Percentiles rank a stretch among this genome's conserved stretches.
Evolutionary conservation across 2,113 vertebrate species (phyloP).

Genomic region (Motacilla alba): DNA sequence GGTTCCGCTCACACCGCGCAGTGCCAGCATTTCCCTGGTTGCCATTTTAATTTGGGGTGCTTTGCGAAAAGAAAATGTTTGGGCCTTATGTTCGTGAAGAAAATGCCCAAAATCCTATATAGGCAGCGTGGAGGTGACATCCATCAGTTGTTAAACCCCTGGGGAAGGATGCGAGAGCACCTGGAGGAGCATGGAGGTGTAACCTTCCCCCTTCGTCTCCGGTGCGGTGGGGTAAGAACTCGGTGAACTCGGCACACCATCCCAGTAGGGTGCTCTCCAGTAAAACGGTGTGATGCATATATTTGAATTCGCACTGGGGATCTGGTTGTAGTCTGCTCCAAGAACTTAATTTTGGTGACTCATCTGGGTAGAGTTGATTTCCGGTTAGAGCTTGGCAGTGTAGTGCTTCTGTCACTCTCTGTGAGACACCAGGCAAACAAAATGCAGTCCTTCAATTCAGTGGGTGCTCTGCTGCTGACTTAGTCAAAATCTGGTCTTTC

Average conservation of each 20-base stretch:
- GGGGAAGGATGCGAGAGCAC: rapidly evolving
- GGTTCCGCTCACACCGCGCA: not conserved
- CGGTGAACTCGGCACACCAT: rapidly evolving
- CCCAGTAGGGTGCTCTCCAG: not conserved
- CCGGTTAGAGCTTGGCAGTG: not conserved
- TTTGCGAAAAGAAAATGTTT: not conserved
- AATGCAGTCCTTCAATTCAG: not conserved
- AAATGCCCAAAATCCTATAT: rapidly evolving
- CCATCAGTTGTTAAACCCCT: not conserved
- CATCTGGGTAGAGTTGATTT: not conserved
- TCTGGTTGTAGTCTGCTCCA: not conserved
- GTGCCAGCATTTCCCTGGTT: not conserved
- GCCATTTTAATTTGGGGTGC: not conserved
- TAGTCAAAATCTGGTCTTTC: not conserved
- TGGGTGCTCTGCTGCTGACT: not conserved
- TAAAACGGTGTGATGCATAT: rapidly evolving
- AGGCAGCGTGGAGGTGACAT: not conserved
- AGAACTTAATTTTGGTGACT: not conserved
- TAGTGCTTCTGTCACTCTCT: not conserved
- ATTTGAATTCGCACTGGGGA: not conserved
- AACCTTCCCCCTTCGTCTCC: not conserved
- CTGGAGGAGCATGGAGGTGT: too few relatives aligned
- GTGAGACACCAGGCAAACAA: not conserved
- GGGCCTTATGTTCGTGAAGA: not conserved
- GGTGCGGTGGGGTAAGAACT: not conserved